These are phyloP conservation scores for Drosophila dunni DNA, from an alignment of 1,140 invertebrate species.

Conservation along the genomic window DNA sequence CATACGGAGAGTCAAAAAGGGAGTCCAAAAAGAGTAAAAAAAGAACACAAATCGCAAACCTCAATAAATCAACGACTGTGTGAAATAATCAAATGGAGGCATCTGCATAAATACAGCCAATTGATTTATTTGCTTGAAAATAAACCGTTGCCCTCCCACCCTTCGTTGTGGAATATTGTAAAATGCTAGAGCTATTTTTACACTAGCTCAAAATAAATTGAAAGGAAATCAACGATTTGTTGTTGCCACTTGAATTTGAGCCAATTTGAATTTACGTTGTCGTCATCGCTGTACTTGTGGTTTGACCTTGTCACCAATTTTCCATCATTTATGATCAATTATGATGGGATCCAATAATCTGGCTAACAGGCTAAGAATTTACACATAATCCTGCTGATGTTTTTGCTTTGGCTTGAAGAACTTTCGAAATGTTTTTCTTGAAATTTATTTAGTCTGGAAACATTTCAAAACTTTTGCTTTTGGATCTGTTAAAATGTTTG, in stretches of 20 bases:
- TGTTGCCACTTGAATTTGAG: conserved; percentile 53
- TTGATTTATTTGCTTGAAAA: conserved; percentile 77
- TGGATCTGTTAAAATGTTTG: conserved; percentile 20
- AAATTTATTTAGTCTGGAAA: background rate
- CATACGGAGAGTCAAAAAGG: background rate
- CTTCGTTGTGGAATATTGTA: conserved; percentile 45
- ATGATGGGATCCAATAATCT: conserved; percentile 28
- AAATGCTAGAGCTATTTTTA: conserved; percentile 67
- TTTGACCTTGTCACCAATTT: conserved; percentile 69
- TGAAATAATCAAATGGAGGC: conserved; percentile 80
- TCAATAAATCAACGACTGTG: conserved; percentile 77
- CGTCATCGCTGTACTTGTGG: conserved; percentile 32
- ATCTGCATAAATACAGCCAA: conserved; percentile 80
- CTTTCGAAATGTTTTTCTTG: conserved; percentile 12
- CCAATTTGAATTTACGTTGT: conserved; percentile 26
- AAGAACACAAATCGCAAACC: background rate
- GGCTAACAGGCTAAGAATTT: background rate
- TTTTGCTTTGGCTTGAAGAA: background rate
- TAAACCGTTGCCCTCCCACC: conserved; percentile 60
- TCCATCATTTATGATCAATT: conserved; percentile 27
- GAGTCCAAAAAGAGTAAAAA: conserved; percentile 4
- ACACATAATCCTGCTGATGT: background rate
- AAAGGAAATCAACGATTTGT: conserved; percentile 63
- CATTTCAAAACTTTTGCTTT: conserved; percentile 36
- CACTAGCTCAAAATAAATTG: conserved; percentile 54